Conservation (phyloP, 2,888 invertebrate genomes). For the Conops quadrifasciatus region DNA sequence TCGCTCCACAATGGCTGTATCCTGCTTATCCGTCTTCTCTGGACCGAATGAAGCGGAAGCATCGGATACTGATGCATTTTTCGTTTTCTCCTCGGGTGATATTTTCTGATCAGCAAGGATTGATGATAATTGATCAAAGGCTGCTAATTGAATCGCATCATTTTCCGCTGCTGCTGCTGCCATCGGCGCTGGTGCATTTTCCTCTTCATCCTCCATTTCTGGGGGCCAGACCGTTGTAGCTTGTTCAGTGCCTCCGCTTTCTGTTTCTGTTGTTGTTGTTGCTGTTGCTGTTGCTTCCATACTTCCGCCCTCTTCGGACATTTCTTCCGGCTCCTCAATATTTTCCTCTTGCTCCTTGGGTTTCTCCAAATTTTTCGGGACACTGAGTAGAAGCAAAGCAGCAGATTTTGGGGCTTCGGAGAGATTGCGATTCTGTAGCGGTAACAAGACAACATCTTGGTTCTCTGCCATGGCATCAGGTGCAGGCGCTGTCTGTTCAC, state of each 20-base stretch:
- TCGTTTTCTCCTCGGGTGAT: neutral
- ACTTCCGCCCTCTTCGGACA: constrained; percentile 42
- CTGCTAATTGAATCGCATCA: neutral
- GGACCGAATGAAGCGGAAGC: neutral
- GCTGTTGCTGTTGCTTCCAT: constrained; percentile 33
- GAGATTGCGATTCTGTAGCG: no score
- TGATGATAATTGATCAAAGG: neutral
- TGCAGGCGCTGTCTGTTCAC: constrained; percentile 47
- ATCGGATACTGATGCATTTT: constrained; percentile 34
- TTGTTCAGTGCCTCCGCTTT: no score
- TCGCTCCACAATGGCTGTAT: neutral
- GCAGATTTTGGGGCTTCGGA: constrained; percentile 44
- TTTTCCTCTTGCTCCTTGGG: constrained; percentile 49
- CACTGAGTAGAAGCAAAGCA: constrained; percentile 55
- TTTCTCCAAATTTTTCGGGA: constrained; percentile 50
- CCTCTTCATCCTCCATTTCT: constrained; percentile 18
- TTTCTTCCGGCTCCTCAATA: constrained; percentile 53
- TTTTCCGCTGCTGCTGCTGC: constrained; percentile 13
- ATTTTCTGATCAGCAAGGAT: neutral
- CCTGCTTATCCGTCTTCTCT: neutral
- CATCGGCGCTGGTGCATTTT: constrained; percentile 3
- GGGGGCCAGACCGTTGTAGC: constrained; percentile 39
- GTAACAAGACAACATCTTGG: neutral
- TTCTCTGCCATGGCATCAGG: neutral
- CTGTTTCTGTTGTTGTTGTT: constrained; percentile 39